Evolutionary conservation across 1,140 invertebrate genomes (phyloP).

Genomic region (Pseudoatta argentina): DNA sequence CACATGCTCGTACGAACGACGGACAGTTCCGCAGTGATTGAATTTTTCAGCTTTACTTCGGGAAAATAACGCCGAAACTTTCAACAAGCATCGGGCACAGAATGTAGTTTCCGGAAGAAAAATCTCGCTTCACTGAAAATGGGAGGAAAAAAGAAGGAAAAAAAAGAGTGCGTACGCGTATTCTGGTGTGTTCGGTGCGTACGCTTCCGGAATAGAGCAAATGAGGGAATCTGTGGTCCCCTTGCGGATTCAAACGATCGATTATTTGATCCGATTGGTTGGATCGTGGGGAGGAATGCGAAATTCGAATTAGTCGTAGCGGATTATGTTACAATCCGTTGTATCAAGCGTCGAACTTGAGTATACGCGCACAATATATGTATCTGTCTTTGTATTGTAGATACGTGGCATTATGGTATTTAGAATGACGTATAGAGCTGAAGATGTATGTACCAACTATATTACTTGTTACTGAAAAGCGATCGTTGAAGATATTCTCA

Average conservation of each 20-base stretch:
- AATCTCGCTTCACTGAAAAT: conserved; percentile 12
- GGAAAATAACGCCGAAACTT: conserved; percentile 58
- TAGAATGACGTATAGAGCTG: background rate
- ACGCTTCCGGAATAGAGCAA: background rate
- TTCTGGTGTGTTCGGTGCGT: background rate
- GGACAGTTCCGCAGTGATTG: conserved; percentile 45
- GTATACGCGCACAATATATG: background rate
- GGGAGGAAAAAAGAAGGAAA: background rate
- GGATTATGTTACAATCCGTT: conserved; percentile 52
- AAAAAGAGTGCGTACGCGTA: background rate
- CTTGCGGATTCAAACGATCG: conserved; percentile 24
- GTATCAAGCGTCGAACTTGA: conserved; percentile 28
- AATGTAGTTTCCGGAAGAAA: conserved; percentile 18
- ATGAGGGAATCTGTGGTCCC: background rate
- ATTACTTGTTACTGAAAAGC: background rate
- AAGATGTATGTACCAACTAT: background rate
- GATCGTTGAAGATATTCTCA: conserved; percentile 7
- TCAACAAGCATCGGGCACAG: background rate
- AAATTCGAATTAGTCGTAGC: conserved; percentile 47
- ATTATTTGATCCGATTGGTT: conserved; percentile 50
- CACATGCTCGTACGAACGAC: conserved; percentile 14
- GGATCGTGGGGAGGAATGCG: conserved; percentile 33
- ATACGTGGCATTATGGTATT: background rate
- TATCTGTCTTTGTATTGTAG: background rate
- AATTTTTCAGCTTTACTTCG: conserved; percentile 41